A percentile compares a stretch with the other conserved stretches of the same genome.
phyloP scores from a whole-genome alignment of 2,888 invertebrate genomes.

The Mythimna ferrago region DNA sequence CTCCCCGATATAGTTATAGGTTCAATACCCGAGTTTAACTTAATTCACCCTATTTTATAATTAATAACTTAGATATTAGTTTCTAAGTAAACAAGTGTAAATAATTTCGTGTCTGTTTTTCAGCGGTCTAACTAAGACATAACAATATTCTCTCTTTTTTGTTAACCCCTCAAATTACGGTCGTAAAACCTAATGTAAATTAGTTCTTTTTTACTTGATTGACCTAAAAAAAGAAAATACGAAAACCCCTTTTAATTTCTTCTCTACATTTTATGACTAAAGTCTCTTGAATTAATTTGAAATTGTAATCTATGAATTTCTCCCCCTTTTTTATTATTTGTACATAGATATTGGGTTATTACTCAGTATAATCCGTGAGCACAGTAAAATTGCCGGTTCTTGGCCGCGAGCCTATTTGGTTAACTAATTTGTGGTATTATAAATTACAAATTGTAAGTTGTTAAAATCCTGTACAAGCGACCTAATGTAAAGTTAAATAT shows the following conservation, averaged over 20 bases:
- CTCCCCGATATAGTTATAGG: slow-evolving; percentile 27
- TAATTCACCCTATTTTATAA: slow-evolving; percentile 38
- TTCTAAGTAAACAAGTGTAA: slow-evolving; percentile 30
- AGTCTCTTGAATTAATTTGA: slow-evolving; percentile 42
- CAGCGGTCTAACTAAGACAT: slow-evolving; percentile 39
- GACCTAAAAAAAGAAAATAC: slow-evolving; percentile 43
- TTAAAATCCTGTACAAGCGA: slow-evolving; percentile 39
- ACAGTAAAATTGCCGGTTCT: slow-evolving; percentile 48
- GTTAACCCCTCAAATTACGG: slow-evolving; percentile 28
- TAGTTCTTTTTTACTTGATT: slow-evolving; percentile 46
- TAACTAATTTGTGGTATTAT: slow-evolving; percentile 63
- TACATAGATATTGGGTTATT: slow-evolving; percentile 36
- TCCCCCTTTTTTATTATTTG: slow-evolving; percentile 49
- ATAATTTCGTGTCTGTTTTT: slow-evolving; percentile 26
- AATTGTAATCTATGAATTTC: slow-evolving; percentile 45
- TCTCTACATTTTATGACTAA: slow-evolving; percentile 28
- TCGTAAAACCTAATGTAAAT: slow-evolving; percentile 56
- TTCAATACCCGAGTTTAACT: slow-evolving; percentile 30
- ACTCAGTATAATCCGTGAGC: slow-evolving; percentile 47
- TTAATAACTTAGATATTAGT: slow-evolving; percentile 29
- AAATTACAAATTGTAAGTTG: slow-evolving; percentile 57
- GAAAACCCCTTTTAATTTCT: slow-evolving; percentile 41
- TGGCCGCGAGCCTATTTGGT: slow-evolving; percentile 58
- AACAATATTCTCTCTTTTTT: slow-evolving; percentile 29
- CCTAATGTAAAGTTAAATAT: slow-evolving; percentile 48